phyloP scores from a whole-genome alignment of 2,888 invertebrate species.

The Automeris io region DNA sequence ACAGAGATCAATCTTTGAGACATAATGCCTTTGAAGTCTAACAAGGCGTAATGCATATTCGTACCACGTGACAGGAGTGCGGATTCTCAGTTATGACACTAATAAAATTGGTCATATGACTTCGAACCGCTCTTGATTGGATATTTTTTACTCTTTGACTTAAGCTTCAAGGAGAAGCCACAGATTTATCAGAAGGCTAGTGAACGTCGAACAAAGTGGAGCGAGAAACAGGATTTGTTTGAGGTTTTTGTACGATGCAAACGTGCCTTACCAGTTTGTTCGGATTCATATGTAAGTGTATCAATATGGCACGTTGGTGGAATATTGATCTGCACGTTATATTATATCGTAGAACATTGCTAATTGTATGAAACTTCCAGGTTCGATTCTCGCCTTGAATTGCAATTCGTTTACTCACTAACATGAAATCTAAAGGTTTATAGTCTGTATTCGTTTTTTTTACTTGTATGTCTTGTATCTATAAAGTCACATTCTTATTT shows the following conservation, averaged over 20 bases:
- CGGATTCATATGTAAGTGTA: slow-evolving; percentile 1
- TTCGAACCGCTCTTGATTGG: slow-evolving; percentile 10
- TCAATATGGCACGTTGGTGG: too few relatives aligned
- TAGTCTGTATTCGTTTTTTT: too few relatives aligned
- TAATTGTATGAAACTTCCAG: too few relatives aligned
- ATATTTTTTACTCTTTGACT: slow-evolving; percentile 7
- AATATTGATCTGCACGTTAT: too few relatives aligned
- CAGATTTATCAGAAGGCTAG: slow-evolving; percentile 4
- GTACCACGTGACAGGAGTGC: slow-evolving; percentile 1
- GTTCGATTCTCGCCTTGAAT: too few relatives aligned
- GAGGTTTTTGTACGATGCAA: neutral
- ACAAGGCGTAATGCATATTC: neutral
- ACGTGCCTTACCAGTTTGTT: neutral
- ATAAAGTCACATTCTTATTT: too few relatives aligned
- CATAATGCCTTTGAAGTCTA: slow-evolving; percentile 17
- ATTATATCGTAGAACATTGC: too few relatives aligned
- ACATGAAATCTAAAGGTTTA: too few relatives aligned
- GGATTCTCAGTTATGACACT: neutral
- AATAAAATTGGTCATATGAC: slow-evolving; percentile 14
- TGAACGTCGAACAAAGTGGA: slow-evolving; percentile 3
- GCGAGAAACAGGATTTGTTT: neutral
- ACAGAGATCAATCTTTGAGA: too few relatives aligned
- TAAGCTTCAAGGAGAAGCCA: slow-evolving; percentile 1
- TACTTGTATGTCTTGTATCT: too few relatives aligned
- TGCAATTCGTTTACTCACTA: too few relatives aligned